These are phyloP conservation scores for Nemoura dubitans DNA, from an alignment of 2,888 invertebrate genomes.

Conservation along the genomic window DNA sequence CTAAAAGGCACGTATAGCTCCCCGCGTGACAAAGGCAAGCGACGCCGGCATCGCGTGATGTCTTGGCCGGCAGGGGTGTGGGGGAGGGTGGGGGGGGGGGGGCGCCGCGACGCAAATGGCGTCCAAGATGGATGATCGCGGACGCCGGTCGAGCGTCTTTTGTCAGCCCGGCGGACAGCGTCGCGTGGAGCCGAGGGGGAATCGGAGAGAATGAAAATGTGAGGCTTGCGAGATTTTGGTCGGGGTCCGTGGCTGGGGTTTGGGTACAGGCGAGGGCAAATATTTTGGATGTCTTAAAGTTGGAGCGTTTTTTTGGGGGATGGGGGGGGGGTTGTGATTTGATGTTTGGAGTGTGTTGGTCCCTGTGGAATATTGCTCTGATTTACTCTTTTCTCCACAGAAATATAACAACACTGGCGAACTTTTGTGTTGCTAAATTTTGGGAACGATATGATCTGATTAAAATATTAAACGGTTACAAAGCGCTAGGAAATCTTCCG, in stretches of 20 bases:
- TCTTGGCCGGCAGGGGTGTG: background rate
- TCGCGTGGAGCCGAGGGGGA: background rate
- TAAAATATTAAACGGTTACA: too few species aligned
- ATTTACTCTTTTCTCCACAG: too few species aligned
- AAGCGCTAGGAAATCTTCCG: too few species aligned
- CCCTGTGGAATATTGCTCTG: too few species aligned
- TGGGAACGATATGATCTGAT: too few species aligned
- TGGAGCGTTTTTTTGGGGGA: too few species aligned
- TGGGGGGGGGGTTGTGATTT: too few species aligned
- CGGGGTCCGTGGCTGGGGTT: background rate
- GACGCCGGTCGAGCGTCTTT: constrained; percentile 36
- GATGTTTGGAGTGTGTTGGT: too few species aligned
- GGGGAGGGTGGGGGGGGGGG: background rate
- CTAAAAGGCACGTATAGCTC: background rate
- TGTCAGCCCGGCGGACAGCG: constrained; percentile 39
- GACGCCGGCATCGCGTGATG: background rate
- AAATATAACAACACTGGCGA: too few species aligned
- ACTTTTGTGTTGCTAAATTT: too few species aligned
- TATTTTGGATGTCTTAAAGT: background rate
- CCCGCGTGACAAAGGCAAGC: background rate
- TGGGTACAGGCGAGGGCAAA: background rate
- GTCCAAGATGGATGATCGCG: constrained; percentile 39
- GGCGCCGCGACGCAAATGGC: constrained; percentile 39
- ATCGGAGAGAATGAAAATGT: background rate
- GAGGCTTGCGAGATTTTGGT: background rate